phyloP scores from a whole-genome alignment of 2,888 invertebrate genomes.

The Sarcophaga caerulescens region DNA sequence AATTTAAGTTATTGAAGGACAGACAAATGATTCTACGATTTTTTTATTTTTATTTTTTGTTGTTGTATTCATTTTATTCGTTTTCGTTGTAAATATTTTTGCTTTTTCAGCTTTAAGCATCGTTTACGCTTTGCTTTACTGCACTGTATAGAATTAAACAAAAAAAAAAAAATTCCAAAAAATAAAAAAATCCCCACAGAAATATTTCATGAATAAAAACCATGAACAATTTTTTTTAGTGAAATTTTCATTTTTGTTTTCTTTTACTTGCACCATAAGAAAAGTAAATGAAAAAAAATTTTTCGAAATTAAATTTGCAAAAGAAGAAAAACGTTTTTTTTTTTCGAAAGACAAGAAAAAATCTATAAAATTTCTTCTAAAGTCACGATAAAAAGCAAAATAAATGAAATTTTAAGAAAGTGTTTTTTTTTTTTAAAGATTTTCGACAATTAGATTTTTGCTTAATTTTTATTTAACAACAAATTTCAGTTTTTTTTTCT shows the following conservation, averaged over 20 bases:
- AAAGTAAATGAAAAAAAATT: background rate
- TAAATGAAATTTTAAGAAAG: background rate
- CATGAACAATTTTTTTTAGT: background rate
- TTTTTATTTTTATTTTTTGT: constrained; percentile 3
- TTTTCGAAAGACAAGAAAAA: too few species aligned
- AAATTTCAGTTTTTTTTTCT: background rate
- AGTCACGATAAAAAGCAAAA: background rate
- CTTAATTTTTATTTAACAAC: background rate
- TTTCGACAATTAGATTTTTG: too few species aligned
- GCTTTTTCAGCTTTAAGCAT: too few species aligned
- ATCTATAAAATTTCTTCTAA: too few species aligned
- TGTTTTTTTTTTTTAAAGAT: too few species aligned
- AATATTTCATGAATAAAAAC: constrained; percentile 4
- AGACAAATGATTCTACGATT: constrained; percentile 3
- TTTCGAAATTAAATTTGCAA: background rate
- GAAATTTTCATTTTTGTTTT: background rate
- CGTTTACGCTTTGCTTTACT: background rate
- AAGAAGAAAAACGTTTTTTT: background rate
- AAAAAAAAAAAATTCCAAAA: background rate
- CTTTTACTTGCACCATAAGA: background rate
- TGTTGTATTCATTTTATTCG: background rate
- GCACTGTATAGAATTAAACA: background rate
- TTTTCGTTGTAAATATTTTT: too few species aligned
- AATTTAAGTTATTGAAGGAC: constrained; percentile 24
- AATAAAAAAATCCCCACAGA: background rate